phyloP scores from a whole-genome alignment of 2,888 invertebrate species.

The Drosophila peninsularis region DNA sequence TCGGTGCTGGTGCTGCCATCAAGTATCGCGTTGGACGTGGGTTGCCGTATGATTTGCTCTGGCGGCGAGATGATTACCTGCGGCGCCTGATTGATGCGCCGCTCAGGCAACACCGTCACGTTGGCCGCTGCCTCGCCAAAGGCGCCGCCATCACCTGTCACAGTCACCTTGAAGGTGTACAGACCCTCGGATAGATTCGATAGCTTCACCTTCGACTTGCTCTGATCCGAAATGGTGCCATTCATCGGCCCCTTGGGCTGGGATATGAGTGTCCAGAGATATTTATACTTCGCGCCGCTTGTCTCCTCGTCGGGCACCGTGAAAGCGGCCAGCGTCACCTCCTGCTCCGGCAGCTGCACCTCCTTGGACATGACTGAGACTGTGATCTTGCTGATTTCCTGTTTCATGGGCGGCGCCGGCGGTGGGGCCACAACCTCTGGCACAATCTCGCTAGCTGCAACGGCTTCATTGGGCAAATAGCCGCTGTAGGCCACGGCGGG shows the following conservation, averaged over 20 bases:
- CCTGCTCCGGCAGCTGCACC: constrained; percentile 92
- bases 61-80: constrained; percentile 94
- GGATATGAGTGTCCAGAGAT: constrained; percentile 94
- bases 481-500: constrained; percentile 71
- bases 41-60: constrained; percentile 93
- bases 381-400: constrained; percentile 87
- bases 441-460: constrained; percentile 36
- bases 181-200: constrained; percentile 94
- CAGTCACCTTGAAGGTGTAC: constrained; percentile 94
- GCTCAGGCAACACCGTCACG: constrained; percentile 94
- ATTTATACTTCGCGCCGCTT: constrained; percentile 90
- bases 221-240: constrained; percentile 92
- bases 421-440: constrained; percentile 25
- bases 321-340: constrained; percentile 92
- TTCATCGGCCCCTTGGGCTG: constrained; percentile 92
- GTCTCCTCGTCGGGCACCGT: constrained; percentile 91
- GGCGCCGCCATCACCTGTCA: constrained; percentile 89
- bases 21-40: constrained; percentile 94
- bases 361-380: constrained; percentile 91
- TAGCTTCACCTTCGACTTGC: constrained; percentile 92
- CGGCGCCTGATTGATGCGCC: constrained; percentile 93
- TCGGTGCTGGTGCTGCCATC: constrained; percentile 93
- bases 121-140: constrained; percentile 94
- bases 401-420: constrained; percentile 68
- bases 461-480: constrained; percentile 48